These are phyloP conservation scores for Teleogryllus oceanicus DNA, from an alignment of 2,888 invertebrate species.

Conservation along the genomic window DNA sequence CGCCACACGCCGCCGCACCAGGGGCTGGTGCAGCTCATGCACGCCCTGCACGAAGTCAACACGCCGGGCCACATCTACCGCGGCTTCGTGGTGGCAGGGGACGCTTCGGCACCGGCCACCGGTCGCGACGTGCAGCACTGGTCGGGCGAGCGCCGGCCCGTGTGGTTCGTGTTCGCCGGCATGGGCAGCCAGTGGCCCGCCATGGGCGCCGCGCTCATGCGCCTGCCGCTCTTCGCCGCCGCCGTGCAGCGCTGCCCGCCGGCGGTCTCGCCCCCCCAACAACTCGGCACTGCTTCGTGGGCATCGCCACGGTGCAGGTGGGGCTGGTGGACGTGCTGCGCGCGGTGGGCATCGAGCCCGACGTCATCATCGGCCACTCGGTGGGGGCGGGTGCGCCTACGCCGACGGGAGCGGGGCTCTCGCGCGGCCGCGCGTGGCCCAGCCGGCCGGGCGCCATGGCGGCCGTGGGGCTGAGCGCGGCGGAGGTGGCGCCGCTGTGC, in stretches of 20 bases:
- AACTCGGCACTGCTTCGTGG: conserved; percentile 67
- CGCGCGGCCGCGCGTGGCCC: conserved; percentile 63
- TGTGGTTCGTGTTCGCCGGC: conserved; percentile 89
- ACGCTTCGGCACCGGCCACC: not conserved
- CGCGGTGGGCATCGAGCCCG: conserved; percentile 58
- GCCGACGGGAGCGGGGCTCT: conserved; percentile 55
- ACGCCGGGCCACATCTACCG: conserved; percentile 59
- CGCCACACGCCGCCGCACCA: conserved; percentile 52
- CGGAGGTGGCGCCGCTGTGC: conserved; percentile 40
- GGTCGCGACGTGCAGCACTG: conserved; percentile 50
- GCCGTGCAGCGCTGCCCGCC: conserved; percentile 67
- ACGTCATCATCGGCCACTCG: conserved; percentile 70
- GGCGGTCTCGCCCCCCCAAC: no score
- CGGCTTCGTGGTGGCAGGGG: conserved; percentile 50
- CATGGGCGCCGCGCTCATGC: conserved; percentile 75
- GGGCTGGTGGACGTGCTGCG: not conserved
- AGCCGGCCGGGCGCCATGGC: conserved; percentile 74
- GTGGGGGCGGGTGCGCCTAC: conserved; percentile 61
- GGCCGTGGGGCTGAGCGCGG: conserved; percentile 57
- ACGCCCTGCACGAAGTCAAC: conserved; percentile 45
- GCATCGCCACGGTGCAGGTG: conserved; percentile 55
- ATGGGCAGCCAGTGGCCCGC: conserved; percentile 88
- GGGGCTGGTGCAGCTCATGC: conserved; percentile 53
- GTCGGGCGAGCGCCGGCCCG: conserved; percentile 62
- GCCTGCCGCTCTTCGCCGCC: conserved; percentile 66